Evolutionary conservation across 1,140 invertebrate genomes (phyloP).

Genomic region (Ips typographus): DNA sequence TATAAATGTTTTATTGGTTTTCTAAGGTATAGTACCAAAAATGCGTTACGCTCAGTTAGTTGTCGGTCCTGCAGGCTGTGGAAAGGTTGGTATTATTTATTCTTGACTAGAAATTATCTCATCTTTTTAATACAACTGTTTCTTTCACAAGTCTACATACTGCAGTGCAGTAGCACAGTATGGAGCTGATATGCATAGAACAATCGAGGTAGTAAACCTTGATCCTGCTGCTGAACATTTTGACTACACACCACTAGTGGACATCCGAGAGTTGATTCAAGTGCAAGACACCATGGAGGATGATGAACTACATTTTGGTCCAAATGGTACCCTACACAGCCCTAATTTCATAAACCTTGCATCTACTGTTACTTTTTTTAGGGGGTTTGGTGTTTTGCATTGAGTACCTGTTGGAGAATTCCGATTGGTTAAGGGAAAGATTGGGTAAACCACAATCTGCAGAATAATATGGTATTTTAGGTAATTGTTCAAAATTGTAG

Average conservation of each 20-base stretch:
- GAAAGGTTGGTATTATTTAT: conserved; percentile 67
- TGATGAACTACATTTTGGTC: conserved; percentile 91
- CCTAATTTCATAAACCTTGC: too few relatives aligned
- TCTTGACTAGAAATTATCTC: background rate
- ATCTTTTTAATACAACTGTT: background rate
- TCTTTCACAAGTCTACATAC: conserved; percentile 80
- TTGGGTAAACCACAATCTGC: conserved; percentile 50
- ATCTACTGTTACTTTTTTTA: conserved; percentile 12
- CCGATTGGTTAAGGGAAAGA: conserved; percentile 87
- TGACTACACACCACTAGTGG: conserved; percentile 83
- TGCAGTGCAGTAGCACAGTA: conserved; percentile 88
- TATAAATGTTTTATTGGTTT: background rate
- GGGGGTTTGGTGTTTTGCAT: conserved; percentile 92
- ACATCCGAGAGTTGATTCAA: conserved; percentile 92
- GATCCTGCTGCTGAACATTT: conserved; percentile 98
- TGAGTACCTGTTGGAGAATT: conserved; percentile 90
- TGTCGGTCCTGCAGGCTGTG: conserved; percentile 93
- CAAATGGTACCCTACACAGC: conserved; percentile 70
- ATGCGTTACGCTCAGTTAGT: conserved; percentile 95
- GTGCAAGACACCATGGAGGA: conserved; percentile 98
- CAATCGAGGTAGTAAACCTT: conserved; percentile 89
- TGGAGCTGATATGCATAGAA: conserved; percentile 70
- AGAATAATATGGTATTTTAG: background rate
- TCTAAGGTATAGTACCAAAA: conserved; percentile 25
- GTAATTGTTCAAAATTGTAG: conserved; percentile 28